Evolutionary conservation across 2,797 vertebrate genomes (phyloP).

Genomic region (Myotis daubentonii): DNA sequence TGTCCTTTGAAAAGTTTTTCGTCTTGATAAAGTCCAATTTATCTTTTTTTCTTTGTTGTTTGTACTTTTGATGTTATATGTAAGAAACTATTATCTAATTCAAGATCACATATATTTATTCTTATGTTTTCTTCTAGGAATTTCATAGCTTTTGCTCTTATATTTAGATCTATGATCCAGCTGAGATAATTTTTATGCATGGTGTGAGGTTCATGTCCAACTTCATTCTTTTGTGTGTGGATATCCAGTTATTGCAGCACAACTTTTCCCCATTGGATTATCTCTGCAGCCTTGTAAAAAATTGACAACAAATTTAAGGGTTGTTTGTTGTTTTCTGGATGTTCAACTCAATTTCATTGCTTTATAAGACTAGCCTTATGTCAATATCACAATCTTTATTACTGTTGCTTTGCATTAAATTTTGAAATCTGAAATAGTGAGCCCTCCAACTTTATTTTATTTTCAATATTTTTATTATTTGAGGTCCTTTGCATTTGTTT

Average conservation of each 20-base stretch:
- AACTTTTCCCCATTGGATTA: not conserved
- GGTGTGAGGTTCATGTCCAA: not conserved
- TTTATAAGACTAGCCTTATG: not conserved
- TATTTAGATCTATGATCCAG: not conserved
- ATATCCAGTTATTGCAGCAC: not conserved
- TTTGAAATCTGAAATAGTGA: not conserved
- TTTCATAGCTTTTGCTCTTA: not conserved
- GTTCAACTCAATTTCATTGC: not conserved
- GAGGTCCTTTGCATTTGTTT: not conserved
- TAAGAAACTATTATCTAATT: not conserved
- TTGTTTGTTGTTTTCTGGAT: not conserved
- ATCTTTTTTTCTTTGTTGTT: not conserved
- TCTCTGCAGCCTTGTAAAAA: not conserved
- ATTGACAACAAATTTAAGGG: not conserved
- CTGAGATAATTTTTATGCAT: not conserved
- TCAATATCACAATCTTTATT: not conserved
- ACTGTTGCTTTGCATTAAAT: not conserved
- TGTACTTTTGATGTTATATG: not conserved
- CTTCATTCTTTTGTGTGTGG: not conserved
- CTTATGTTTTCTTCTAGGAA: not conserved
- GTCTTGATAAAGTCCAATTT: not conserved
- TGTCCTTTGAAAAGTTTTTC: not conserved
- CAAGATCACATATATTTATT: not conserved
- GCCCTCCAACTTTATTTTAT: not conserved
- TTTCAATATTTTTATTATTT: not conserved